These are phyloP conservation scores for Cataglyphis livida DNA, from an alignment of 2,888 invertebrate species.

Conservation along the genomic window DNA sequence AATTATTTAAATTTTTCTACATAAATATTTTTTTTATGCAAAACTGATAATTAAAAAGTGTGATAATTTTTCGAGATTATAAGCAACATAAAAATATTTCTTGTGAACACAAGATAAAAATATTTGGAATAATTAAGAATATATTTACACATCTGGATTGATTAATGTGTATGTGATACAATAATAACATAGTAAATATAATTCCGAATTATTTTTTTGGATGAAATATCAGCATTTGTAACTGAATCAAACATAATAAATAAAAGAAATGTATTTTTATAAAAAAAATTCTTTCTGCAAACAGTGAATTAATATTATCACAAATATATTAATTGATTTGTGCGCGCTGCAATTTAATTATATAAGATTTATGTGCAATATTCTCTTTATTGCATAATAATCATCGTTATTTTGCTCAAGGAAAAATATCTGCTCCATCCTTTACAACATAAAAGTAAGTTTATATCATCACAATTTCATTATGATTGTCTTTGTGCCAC, in stretches of 20 bases:
- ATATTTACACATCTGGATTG: background rate
- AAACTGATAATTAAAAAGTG: background rate
- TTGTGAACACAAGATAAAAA: background rate
- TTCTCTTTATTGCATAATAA: slow-evolving; percentile 3
- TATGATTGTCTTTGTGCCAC: background rate
- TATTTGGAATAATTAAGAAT: slow-evolving; percentile 12
- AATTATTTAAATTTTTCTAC: background rate
- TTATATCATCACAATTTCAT: slow-evolving; percentile 4
- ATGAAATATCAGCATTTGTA: background rate
- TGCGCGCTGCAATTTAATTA: background rate
- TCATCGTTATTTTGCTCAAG: slow-evolving; percentile 1
- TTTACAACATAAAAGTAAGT: slow-evolving; percentile 14
- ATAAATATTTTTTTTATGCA: background rate
- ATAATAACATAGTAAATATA: background rate
- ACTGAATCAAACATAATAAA: background rate
- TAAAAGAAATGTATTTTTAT: slow-evolving; percentile 23
- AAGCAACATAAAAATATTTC: background rate
- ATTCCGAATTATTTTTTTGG: slow-evolving; percentile 6
- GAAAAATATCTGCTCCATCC: background rate
- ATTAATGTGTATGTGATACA: background rate
- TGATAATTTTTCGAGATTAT: background rate
- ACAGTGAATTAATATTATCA: background rate
- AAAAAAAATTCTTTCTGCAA: background rate
- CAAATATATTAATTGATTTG: background rate
- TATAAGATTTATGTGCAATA: background rate